These are phyloP conservation scores for Diarsia brunnea DNA, from an alignment of 2,888 invertebrate genomes.

Conservation along the genomic window DNA sequence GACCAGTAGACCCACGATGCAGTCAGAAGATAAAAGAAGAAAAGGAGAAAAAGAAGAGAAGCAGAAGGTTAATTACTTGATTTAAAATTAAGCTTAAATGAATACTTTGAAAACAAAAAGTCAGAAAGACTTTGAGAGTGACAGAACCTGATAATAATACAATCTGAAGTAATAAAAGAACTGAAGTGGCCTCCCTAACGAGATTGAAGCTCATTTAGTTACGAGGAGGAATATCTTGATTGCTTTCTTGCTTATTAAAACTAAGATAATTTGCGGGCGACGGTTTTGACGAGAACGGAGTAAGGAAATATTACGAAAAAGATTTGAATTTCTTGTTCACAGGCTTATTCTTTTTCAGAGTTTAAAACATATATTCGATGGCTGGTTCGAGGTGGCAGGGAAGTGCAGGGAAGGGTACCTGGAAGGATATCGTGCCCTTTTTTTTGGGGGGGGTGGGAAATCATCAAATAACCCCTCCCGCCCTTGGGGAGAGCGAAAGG, in stretches of 20 bases:
- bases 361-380: background rate
- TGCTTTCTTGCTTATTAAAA: slow-evolving; percentile 59
- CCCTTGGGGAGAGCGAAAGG: too few species aligned
- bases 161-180: slow-evolving; percentile 50
- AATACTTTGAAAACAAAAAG: background rate
- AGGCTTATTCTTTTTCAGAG: background rate
- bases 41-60: too few species aligned
- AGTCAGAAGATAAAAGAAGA: too few species aligned
- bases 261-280: slow-evolving; percentile 48
- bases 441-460: too few species aligned
- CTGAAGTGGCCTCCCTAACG: slow-evolving; percentile 32
- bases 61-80: too few species aligned
- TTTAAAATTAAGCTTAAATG: background rate
- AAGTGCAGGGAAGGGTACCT: too few species aligned
- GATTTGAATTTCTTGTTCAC: background rate
- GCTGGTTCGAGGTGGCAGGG: too few species aligned
- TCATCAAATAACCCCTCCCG: too few species aligned
- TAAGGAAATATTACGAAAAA: slow-evolving; percentile 36
- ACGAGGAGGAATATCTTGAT: slow-evolving; percentile 44
- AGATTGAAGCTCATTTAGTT: slow-evolving; percentile 54
- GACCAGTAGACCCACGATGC: too few species aligned
- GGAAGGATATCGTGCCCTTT: too few species aligned
- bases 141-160: slow-evolving; percentile 22
- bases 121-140: background rate
- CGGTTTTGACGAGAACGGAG: slow-evolving; percentile 32